Base-by-base conservation (phyloP, 1,140 invertebrate species). In the Philotrypesis tridentata region DNA sequence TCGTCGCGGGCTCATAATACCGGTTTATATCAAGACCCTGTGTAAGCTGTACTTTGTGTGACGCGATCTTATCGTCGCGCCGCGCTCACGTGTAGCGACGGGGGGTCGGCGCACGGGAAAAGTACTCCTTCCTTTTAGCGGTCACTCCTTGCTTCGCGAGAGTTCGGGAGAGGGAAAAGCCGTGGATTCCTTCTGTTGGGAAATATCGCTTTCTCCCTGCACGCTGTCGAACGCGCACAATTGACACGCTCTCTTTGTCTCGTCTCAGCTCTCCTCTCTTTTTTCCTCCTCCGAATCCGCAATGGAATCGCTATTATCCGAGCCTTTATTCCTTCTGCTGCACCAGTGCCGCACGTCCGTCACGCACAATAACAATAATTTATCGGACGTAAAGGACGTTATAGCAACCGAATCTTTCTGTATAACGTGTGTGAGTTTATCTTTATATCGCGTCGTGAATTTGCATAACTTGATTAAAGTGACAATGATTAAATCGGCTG, bases 381-480 rank as follows among this genome's bases (percentile, higher is more conserved):
- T n/a, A 55, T 55, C 21, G 21, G 21, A 55, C n/a, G n/a, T n/a
- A n/a, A n/a, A n/a, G n/a, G n/a, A n/a, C n/a, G n/a, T n/a, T n/a
- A n/a, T n/a, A n/a, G n/a, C n/a, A 37, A 55, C 48, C 12, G 43
- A 5, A 48, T 48, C 43, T n/a, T n/a, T n/a, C n/a, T n/a, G n/a
- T n/a, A n/a, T n/a, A n/a, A n/a, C n/a, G n/a, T n/a, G n/a, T n/a
- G n/a, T 21, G 40, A 7, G 48, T 55, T 55, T 55, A 55, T 60
- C 17, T 74, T 60, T 74, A 33, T 5, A 61, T 23, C 27, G 17
- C 33, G 17, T n/a, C n/a, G 27, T 3, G n/a, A 65, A 78, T 78
- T 68, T 78, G 27, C 65, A 78, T 70, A 70, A 55, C 40, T 33
- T 70, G 33, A 78, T 78, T 70, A 70, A 77, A 67, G 31, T 65